Percentiles rank a stretch among this genome's conserved stretches.
phyloP scores from a whole-genome alignment of 2,797 vertebrate species.

The Anabacerthia variegaticeps region DNA sequence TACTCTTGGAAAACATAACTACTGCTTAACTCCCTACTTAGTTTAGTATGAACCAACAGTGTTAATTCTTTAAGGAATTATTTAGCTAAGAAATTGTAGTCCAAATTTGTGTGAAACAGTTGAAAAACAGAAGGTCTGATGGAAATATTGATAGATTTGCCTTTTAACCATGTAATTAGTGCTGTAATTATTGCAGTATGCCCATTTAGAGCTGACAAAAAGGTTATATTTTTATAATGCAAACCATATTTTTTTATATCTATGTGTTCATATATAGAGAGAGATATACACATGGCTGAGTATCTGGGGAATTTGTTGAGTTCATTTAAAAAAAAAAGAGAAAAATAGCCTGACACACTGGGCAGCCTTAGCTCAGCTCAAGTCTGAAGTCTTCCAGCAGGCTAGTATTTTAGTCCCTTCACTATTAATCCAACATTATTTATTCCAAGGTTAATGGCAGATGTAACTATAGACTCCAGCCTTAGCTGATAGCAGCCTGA shows the following conservation, averaged over 20 bases:
- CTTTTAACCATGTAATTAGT: not conserved
- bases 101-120: not conserved
- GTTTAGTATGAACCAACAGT: not conserved
- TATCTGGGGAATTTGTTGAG: not conserved
- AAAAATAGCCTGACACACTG: not conserved
- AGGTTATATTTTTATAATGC: not conserved
- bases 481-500: not conserved
- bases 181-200: not conserved
- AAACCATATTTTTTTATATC: not conserved
- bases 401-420: not conserved
- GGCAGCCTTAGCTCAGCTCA: not conserved
- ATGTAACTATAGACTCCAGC: rapidly evolving
- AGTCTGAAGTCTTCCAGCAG: not conserved
- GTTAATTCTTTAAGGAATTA: not conserved
- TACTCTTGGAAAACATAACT: not conserved
- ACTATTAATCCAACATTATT: not conserved
- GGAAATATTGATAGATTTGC: not conserved
- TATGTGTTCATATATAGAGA: rapidly evolving
- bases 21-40: not conserved
- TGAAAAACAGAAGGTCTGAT: not conserved
- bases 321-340: not conserved
- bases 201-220: not conserved
- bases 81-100: not conserved
- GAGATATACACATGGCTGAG: not conserved
- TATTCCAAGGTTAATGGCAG: not conserved